Evolutionary conservation across 2,113 vertebrate genomes (phyloP), one percentile per base, ranked within the genome.

Genomic region (Trematocara zebra): DNA sequence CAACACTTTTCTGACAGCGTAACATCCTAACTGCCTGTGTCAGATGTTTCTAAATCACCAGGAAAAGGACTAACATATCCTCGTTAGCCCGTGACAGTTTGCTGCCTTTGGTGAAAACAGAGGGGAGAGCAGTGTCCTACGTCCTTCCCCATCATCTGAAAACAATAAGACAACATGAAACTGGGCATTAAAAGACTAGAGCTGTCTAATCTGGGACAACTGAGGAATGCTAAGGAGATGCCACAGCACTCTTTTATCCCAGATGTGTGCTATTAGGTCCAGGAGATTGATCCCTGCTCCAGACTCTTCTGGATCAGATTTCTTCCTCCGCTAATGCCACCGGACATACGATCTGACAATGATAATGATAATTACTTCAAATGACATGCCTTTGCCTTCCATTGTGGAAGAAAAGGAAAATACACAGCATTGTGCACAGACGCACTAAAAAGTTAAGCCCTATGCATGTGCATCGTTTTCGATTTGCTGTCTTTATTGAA

Each of bases 291-390:
- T 67, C 37, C 23, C 69, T 4, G 78, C 59, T 31, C 69, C 85
- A 87, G 81, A 88, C 84, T 51, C 61, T 11, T 57, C 67, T 84
- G 85, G 91, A 91, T 91, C 83, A 1, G 69, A 81, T 93, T 92
- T 85, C 89, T 80, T 78, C 84, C 81, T 80, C 57, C 20, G 35
- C 79, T 94, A 90, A 94, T 90, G 90, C 92, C 92, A 90, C 64
- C 69, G 81, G 91, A 92, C 87, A 93, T 86, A 74, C 12, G 57
- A 93, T 93, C 93, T 94, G 94, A 93, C 89, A 84, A 64, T 81
- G 89, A 92, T 91, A 91, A 95, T 95, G 92, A 93, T 91, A 84
- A 95, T 92, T 93, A 87, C 92, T 64, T 81, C 52, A 87, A 91
- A 94, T 83, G 86, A 94, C 87, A 92, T 87, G 90, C 57, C 86